A percentile compares a stretch with the other conserved stretches of the same genome.
Evolutionary conservation across 2,113 vertebrate species (phyloP).

Genomic region (Gambusia affinis): DNA sequence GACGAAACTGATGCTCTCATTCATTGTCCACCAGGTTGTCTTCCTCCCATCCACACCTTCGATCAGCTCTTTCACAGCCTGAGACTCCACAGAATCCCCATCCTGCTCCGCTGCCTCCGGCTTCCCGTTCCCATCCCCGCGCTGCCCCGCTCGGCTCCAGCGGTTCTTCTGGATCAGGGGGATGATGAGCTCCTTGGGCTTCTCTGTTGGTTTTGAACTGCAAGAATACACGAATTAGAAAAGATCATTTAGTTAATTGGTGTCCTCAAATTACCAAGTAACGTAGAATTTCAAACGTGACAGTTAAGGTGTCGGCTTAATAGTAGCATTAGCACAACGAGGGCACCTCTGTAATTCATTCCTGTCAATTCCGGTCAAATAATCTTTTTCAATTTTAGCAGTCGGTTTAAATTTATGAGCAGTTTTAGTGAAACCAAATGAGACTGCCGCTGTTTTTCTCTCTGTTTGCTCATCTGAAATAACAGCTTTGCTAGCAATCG

Average conservation of each 20-base stretch:
- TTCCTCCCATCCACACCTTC: slow-evolving; percentile 75
- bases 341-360: slow-evolving; percentile 81
- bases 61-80: slow-evolving; percentile 89
- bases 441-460: slow-evolving; percentile 71
- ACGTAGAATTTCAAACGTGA: background rate
- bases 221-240: background rate
- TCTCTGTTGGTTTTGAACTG: slow-evolving; percentile 81
- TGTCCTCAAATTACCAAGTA: background rate
- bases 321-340: slow-evolving; percentile 56
- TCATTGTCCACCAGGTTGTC: background rate
- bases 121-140: slow-evolving; percentile 21
- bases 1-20: background rate
- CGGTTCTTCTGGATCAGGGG: slow-evolving; percentile 87
- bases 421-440: slow-evolving; percentile 85
- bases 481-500: background rate
- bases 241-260: background rate
- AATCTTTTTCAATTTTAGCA: slow-evolving; percentile 74
- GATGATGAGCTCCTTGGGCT: slow-evolving; percentile 84
- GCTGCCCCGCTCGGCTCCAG: slow-evolving; percentile 65
- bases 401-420: slow-evolving; percentile 69
- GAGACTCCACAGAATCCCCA: slow-evolving; percentile 81
- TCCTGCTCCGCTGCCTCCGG: slow-evolving; percentile 9
- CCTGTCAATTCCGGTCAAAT: slow-evolving; percentile 77
- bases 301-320: background rate
- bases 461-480: slow-evolving; percentile 37